Percentiles rank a stretch among this genome's conserved stretches.
Evolutionary conservation across 2,113 vertebrate species (phyloP).

Genomic region (Salminus brasiliensis): DNA sequence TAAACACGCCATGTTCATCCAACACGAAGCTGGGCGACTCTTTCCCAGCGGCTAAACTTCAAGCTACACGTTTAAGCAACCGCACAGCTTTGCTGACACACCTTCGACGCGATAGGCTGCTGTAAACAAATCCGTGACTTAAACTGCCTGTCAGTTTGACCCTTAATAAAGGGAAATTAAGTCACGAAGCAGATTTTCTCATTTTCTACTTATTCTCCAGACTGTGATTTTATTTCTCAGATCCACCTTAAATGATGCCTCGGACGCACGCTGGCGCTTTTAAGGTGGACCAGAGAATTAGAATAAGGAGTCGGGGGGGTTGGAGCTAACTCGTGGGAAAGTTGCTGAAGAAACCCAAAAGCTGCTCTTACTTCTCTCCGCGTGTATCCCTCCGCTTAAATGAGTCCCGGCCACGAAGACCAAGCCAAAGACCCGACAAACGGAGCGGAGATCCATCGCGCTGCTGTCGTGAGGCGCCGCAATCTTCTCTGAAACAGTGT

Average conservation of each 20-base stretch:
- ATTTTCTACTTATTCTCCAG: too few species aligned
- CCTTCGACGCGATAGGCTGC: too few species aligned
- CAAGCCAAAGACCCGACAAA: slow-evolving; percentile 64
- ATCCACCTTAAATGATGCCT: too few species aligned
- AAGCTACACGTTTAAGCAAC: not conserved
- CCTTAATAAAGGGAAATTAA: too few species aligned
- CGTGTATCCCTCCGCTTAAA: slow-evolving; percentile 61
- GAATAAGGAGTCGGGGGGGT: too few species aligned
- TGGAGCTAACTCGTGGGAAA: not conserved
- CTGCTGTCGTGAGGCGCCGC: too few species aligned
- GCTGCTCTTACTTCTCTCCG: slow-evolving; percentile 73
- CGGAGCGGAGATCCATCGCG: slow-evolving; percentile 64
- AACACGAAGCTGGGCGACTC: not conserved
- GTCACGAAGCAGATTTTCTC: too few species aligned
- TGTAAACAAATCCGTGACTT: too few species aligned
- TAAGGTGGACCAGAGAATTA: too few species aligned
- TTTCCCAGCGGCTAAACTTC: not conserved
- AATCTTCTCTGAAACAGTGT: slow-evolving; percentile 46
- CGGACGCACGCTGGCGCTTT: too few species aligned
- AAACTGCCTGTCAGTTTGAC: too few species aligned
- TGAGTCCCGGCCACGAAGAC: slow-evolving; percentile 63
- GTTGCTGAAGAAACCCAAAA: not conserved
- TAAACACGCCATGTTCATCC: slow-evolving; percentile 47
- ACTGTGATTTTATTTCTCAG: too few species aligned
- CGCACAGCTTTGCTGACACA: not conserved